phyloP scores from a whole-genome alignment of 2,888 invertebrate species.

The Agriopis leucophaearia region DNA sequence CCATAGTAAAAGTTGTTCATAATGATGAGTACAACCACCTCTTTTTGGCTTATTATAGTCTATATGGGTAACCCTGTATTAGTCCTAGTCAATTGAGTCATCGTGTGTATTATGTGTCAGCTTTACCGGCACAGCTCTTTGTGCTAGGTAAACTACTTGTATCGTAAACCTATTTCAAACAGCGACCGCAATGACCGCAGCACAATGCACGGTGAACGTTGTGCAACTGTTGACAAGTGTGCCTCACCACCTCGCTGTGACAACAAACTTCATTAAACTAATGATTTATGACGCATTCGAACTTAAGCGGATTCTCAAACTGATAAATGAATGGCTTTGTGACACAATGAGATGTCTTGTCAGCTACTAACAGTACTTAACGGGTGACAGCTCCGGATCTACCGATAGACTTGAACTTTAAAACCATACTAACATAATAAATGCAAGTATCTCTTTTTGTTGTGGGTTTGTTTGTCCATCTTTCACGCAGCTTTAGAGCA shows the following conservation, averaged over 20 bases:
- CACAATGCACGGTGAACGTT: slow-evolving; percentile 54
- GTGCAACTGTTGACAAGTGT: slow-evolving; percentile 52
- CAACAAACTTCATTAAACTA: slow-evolving; percentile 54
- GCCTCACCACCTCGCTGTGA: slow-evolving; percentile 49
- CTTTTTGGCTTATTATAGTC: too few species aligned
- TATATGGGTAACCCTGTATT: too few species aligned
- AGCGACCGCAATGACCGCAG: slow-evolving; percentile 41
- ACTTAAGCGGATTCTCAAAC: slow-evolving; percentile 48
- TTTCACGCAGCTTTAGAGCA: too few species aligned
- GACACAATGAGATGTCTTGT: slow-evolving; percentile 21
- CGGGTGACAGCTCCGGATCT: slow-evolving; percentile 37
- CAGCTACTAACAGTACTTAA: slow-evolving; percentile 5
- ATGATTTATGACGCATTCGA: slow-evolving; percentile 49
- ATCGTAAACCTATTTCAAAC: slow-evolving; percentile 32
- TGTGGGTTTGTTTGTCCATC: too few species aligned
- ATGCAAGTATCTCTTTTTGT: too few species aligned
- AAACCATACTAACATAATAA: too few species aligned
- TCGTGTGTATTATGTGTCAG: slow-evolving; percentile 1
- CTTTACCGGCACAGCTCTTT: slow-evolving; percentile 8
- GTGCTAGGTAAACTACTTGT: slow-evolving; percentile 4
- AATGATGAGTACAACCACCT: too few species aligned
- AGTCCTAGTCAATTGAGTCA: slow-evolving; percentile 1
- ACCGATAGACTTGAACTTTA: slow-evolving; percentile 30
- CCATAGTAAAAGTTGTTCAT: too few species aligned
- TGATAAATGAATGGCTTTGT: slow-evolving; percentile 53